Evolutionary conservation across 2,113 vertebrate genomes (phyloP), one percentile per base, ranked within the genome.

Genomic region (Podarcis muralis): DNA sequence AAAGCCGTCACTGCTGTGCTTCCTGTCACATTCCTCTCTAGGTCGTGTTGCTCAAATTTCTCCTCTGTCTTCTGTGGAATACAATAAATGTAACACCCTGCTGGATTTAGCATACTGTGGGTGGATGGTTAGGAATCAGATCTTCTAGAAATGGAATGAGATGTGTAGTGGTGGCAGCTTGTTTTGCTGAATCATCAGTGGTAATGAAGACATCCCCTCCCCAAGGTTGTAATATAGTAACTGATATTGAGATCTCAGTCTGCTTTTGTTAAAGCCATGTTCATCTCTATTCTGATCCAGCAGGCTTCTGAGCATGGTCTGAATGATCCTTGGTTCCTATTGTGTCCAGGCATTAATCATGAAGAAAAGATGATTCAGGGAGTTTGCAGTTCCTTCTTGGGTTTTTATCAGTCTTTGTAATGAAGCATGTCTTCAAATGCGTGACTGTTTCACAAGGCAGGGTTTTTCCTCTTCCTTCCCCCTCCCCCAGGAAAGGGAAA

Each of bases 401-500:
- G 30, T 22, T 90, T 79, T 87, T 95, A 92, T 91, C 37, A 69
- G 68, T 11, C 9, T 18, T 25, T 80, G 37, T 22, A 48, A 81
- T 43, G 22, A 59, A 81, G 22, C 3, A 23, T 78, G 43, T 59
- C 78, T 84, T 83, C 35, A 59, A 84, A 69, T 65, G 13, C 53
- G 27, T 40, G 12, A 32, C 48, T 25, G 22, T 84, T 71, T 65
- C 20, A 12, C 30, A 71, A 80, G 90, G 79, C 3, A 91, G 68
- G 71, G 35, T 4, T 87, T 89, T 93, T 90, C 59, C 62, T 92
- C 27, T 84, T 75, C 89, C 86, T 91, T 37, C 77, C 92, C 90
- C 93, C 89, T 80, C 90, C 90, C 93, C 89, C 88, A 92, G 91
- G 78, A 69, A 66, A 94, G 83, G 93, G 88, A 88, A 93, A 93